Evolutionary conservation across 1,140 invertebrate genomes (phyloP).

Genomic region (Holcopasites calliopsidis): DNA sequence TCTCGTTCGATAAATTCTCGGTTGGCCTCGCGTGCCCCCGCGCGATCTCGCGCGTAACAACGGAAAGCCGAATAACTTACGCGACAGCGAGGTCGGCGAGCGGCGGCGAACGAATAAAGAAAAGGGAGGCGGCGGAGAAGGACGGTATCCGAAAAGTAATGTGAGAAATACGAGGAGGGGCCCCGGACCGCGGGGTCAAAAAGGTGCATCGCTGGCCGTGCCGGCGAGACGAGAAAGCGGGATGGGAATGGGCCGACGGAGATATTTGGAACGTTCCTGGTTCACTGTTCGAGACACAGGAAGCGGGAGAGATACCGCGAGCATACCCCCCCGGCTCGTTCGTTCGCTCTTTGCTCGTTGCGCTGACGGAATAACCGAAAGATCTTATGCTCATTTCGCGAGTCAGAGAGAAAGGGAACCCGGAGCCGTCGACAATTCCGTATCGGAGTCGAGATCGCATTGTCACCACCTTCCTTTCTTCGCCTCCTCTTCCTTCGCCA

Average conservation of each 20-base stretch:
- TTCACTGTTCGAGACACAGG: conserved; percentile 63
- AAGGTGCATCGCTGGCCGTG: conserved; percentile 51
- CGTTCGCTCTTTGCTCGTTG: conserved; percentile 17
- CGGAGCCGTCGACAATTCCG: conserved; percentile 65
- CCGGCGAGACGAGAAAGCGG: conserved; percentile 28
- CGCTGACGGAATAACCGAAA: conserved; percentile 66
- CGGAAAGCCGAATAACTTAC: conserved; percentile 40
- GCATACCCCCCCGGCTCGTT: neutral
- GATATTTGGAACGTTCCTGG: conserved; percentile 72
- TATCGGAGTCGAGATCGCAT: conserved; percentile 70
- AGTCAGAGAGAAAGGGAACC: conserved; percentile 54
- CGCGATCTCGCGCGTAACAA: conserved; percentile 4
- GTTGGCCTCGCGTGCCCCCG: neutral
- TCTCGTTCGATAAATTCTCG: conserved; percentile 36
- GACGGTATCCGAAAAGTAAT: conserved; percentile 65
- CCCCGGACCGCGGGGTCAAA: conserved; percentile 63
- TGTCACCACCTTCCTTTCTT: conserved; percentile 67
- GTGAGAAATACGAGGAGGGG: conserved; percentile 69
- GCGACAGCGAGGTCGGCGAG: conserved; percentile 5
- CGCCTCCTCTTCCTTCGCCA: conserved; percentile 29
- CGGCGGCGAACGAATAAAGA: neutral
- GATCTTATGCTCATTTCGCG: conserved; percentile 70
- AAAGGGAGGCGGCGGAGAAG: conserved; percentile 10
- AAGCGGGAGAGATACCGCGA: conserved; percentile 63
- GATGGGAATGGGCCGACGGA: conserved; percentile 43